These are phyloP conservation scores for Germaria angustata DNA, from an alignment of 2,888 invertebrate species.

Conservation along the genomic window DNA sequence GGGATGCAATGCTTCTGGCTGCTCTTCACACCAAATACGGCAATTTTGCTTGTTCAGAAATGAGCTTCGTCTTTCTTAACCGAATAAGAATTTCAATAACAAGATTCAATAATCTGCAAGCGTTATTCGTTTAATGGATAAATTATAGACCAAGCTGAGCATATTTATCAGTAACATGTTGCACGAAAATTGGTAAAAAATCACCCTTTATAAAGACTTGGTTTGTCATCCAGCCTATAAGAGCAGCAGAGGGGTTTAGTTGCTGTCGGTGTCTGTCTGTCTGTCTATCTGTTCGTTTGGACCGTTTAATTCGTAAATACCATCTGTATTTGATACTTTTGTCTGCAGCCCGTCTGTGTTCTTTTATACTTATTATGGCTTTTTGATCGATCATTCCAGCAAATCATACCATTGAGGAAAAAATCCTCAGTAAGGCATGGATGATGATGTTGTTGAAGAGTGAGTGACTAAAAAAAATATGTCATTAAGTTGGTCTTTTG, in stretches of 20 bases:
- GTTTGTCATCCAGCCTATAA: background rate
- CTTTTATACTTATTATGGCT: background rate
- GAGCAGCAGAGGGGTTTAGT: background rate
- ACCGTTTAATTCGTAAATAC: background rate
- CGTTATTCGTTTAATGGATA: no score
- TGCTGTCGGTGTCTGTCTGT: background rate
- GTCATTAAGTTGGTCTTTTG: slow-evolving; percentile 46
- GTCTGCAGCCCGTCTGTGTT: background rate
- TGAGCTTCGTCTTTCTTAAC: no score
- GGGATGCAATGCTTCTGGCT: no score
- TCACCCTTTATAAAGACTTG: no score
- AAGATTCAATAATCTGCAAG: no score
- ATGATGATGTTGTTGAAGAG: background rate
- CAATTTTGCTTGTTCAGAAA: no score
- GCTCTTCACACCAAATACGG: no score
- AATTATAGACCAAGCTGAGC: no score
- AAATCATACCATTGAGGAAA: background rate
- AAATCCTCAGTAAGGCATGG: no score
- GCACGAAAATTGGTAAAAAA: no score
- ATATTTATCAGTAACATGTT: no score
- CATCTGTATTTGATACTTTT: slow-evolving; percentile 29
- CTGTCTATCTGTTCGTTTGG: slow-evolving; percentile 17
- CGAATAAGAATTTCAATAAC: no score
- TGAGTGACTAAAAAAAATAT: slow-evolving; percentile 62
- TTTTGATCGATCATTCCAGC: background rate